Percentiles rank a stretch among this genome's conserved stretches.
These are phyloP conservation scores for Gonatopus flavifemur DNA, from an alignment of 1,140 invertebrate genomes.

Conservation along the genomic window DNA sequence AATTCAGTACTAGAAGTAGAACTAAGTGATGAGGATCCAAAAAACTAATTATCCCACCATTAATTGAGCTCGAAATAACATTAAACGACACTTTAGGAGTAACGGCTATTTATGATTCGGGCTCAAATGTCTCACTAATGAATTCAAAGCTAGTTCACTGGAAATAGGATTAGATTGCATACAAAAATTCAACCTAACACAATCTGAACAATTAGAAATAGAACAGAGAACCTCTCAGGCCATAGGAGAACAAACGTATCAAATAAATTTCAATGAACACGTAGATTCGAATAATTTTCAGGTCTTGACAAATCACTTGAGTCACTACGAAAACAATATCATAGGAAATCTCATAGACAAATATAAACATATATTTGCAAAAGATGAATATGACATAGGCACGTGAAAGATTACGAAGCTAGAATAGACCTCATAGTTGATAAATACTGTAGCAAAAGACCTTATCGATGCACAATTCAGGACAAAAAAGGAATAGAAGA, in stretches of 20 bases:
- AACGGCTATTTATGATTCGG: slow-evolving; percentile 21
- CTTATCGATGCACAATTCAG: too few species aligned
- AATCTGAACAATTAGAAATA: slow-evolving; percentile 22
- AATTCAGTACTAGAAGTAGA: slow-evolving; percentile 14
- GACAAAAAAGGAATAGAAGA: too few species aligned
- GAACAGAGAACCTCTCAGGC: slow-evolving; percentile 4
- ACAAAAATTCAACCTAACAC: slow-evolving; percentile 19
- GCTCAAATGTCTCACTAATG: slow-evolving; percentile 21
- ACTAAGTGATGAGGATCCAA: slow-evolving; percentile 11
- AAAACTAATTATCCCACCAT: slow-evolving; percentile 22
- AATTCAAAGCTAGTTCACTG: slow-evolving; percentile 12
- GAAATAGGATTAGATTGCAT: slow-evolving; percentile 22
- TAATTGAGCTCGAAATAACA: slow-evolving; percentile 19
- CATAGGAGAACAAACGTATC: not conserved
- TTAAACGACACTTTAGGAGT: slow-evolving; percentile 12
- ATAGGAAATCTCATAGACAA: slow-evolving; percentile 8
- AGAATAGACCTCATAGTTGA: not conserved
- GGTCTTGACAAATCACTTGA: slow-evolving; percentile 1
- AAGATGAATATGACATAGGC: too few species aligned
- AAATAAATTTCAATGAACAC: slow-evolving; percentile 9
- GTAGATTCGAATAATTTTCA: not conserved
- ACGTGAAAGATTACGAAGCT: not conserved
- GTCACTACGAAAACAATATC: not conserved
- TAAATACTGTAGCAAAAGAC: too few species aligned
- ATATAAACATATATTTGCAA: slow-evolving; percentile 1